Evolutionary conservation across 2,797 vertebrate species (phyloP), one percentile per base, ranked within the genome.

Genomic region (Diglossa cyanea): DNA sequence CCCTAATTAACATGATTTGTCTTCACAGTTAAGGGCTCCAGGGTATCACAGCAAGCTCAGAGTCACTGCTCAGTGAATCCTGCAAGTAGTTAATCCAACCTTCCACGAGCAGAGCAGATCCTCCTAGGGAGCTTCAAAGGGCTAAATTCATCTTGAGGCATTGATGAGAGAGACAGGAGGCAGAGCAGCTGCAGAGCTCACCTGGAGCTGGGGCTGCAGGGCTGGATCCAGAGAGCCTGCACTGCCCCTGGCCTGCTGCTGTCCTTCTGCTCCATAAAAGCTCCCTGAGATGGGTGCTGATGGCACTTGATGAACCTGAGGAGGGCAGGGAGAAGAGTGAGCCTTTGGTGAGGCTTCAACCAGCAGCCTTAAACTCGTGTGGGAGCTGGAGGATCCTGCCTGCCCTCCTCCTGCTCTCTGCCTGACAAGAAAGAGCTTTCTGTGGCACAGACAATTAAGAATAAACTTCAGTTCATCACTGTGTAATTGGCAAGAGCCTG

Each of bases 1-100:
- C 65, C 61, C 86, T 82, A 93, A 93, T 95, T 94, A 95, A 91
- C 61, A 26, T 89, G 63, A 89, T 91, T 94, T 79, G 54, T 92
- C 92, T 92, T 91, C 75, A 19, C 55, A 74, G 81, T 58, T 77
- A 78, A 90, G 84, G 84, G 65, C 81, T 77, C 86, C 19, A 80
- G 92, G 84, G 92, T 74, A 92, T 72, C 1, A 0, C 68, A 88
- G 66, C 77, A 74, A 87, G 87, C 65, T 82, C 73, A 73, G 74
- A 85, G 55, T 51, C 51, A 31, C 40, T 1, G 7, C 80, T 78
- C 33, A 18, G 61, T 44, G 55, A 67, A 45, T 78, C 78, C 86
- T 25, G n/a, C 53, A 17, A 65, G 68, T 31, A 89, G 62, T 91
- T 88, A 73, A 87, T 87, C 62, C 77, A 1, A 55, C 74, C 88